Evolutionary conservation across 2,113 vertebrate species (phyloP).

Genomic region (Rhinoptilus africanus): DNA sequence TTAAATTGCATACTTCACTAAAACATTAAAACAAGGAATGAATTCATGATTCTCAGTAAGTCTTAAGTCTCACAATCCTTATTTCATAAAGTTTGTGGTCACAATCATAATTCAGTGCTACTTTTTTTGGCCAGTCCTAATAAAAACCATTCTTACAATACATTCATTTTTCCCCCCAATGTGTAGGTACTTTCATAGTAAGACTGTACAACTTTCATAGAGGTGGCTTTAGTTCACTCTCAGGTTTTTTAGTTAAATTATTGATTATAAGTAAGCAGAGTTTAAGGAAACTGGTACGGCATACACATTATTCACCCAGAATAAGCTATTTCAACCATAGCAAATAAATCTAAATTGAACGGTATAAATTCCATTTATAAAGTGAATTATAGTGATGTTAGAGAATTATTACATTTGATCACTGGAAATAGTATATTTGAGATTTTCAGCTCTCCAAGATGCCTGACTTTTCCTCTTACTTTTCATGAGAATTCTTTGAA

Average conservation of each 20-base stretch:
- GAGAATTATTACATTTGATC: neutral
- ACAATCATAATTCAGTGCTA: neutral
- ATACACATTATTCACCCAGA: neutral
- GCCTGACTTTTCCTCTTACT: neutral
- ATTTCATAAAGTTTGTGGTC: neutral
- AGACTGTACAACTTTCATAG: neutral
- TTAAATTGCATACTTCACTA: neutral
- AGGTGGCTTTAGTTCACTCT: neutral
- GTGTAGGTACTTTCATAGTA: neutral
- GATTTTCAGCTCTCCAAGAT: neutral
- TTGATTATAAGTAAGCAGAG: neutral
- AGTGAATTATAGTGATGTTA: neutral
- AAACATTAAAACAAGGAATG: neutral
- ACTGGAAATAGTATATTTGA: neutral
- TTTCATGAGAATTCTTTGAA: neutral
- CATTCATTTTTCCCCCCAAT: neutral
- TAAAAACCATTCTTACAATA: neutral
- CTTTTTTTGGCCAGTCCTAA: neutral
- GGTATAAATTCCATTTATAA: neutral
- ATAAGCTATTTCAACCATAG: neutral
- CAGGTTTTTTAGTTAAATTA: neutral
- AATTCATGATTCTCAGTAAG: neutral
- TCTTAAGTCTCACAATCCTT: neutral
- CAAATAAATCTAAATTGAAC: slow-evolving; percentile 27
- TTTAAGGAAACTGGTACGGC: neutral